Evolutionary conservation across 2,797 vertebrate genomes (phyloP), one percentile per base, ranked within the genome.

Genomic region (Scleropages formosus): DNA sequence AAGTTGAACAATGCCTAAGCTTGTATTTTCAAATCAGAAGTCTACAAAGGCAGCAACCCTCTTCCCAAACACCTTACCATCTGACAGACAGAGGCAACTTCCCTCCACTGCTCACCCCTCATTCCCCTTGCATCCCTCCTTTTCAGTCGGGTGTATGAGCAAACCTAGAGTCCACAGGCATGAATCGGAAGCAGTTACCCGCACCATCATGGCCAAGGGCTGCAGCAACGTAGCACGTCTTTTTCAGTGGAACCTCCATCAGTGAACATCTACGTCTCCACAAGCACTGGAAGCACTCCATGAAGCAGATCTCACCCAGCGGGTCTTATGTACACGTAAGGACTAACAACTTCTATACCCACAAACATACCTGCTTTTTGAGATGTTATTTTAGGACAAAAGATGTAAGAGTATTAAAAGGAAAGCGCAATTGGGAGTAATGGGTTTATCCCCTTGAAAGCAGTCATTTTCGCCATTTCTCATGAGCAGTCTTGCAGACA

Each of bases 71-170:
- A 15, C 2, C 8, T 46, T 9, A 15, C 13, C 2, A 2, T 11
- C 51, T 26, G 39, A 31, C 31, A 39, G 39, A 39, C 24, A 64
- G 12, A 53, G 18, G 12, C 31, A 18, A 31, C 58, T 9, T 31
- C 60, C 46, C 27, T 67, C 13, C 31, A 39, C 69, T 16, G 27
- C 9, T 27, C 72, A 51, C 65, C 12, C 44, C 31, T 20, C 51
- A 75, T 0, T 0, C 22, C 24, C 74, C 46, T 60, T 0, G n/a
- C 74, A 80, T 66, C 79, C 27, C 22, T 39, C 72, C 80, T 77
- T 78, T 77, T 44, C 13, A 58, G 72, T 63, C n/a, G 63, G 56
- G 79, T 64, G 70, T 49, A 27, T 78, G 58, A 51, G 73, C 11
- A 59, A 64, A 22, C 61, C 47, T 68, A 75, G 56, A 49, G 77